Evolutionary conservation across 2,888 invertebrate species (phyloP).

Genomic region (Phyto melanocephala): DNA sequence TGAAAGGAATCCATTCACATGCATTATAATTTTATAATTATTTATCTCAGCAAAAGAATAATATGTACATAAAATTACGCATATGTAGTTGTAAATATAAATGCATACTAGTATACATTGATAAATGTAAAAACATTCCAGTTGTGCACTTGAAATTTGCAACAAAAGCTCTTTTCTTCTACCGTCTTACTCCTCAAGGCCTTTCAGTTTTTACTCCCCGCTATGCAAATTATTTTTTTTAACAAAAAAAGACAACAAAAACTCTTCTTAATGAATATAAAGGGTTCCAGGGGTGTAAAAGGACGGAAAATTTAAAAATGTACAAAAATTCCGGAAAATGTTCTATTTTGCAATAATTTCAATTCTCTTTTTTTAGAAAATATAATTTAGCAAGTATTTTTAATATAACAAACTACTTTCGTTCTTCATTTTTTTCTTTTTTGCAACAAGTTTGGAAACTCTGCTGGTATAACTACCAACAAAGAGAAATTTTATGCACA

Average conservation of each 20-base stretch:
- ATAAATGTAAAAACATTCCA: slow-evolving; percentile 20
- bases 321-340: too few relatives aligned
- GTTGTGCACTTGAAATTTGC: slow-evolving; percentile 54
- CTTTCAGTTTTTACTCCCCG: not conserved
- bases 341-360: too few relatives aligned
- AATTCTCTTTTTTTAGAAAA: too few relatives aligned
- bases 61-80: not conserved
- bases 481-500: not conserved
- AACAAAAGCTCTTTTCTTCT: slow-evolving; percentile 50
- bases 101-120: not conserved
- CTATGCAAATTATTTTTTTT: slow-evolving; percentile 15
- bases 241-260: not conserved
- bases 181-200: not conserved
- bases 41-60: not conserved
- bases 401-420: not conserved
- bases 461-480: not conserved
- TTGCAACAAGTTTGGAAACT: not conserved
- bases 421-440: too few relatives aligned
- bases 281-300: too few relatives aligned
- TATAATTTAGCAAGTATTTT: too few relatives aligned
- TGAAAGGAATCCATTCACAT: slow-evolving; percentile 35
- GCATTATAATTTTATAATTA: slow-evolving; percentile 48
- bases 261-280: not conserved
- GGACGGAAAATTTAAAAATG: too few relatives aligned
- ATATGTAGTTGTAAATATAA: too few relatives aligned